Evolutionary conservation across 2,888 invertebrate genomes (phyloP).

Genomic region (Hyposoter didymator): DNA sequence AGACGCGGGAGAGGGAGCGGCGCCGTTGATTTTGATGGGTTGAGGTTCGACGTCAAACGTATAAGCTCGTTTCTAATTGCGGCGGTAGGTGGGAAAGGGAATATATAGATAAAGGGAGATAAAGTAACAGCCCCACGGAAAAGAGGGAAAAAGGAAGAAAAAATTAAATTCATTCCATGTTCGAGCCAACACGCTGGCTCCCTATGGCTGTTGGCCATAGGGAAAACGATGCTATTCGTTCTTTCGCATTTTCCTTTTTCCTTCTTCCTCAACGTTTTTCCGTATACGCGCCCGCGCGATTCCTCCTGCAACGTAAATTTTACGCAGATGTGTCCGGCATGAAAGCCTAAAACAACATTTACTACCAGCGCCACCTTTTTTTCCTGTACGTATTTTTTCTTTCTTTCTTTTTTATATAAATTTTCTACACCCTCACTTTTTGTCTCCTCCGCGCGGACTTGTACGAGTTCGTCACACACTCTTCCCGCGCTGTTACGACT

Average conservation of each 20-base stretch:
- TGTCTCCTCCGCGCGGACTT: slow-evolving; percentile 17
- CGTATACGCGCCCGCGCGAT: slow-evolving; percentile 41
- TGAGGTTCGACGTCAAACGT: slow-evolving; percentile 69
- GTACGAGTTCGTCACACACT: slow-evolving; percentile 48
- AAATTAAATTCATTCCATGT: slow-evolving; percentile 69
- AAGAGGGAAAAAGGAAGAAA: slow-evolving; percentile 53
- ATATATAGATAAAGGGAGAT: slow-evolving; percentile 40
- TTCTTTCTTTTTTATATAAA: slow-evolving; percentile 21
- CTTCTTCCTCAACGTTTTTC: slow-evolving; percentile 42
- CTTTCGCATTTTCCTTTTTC: slow-evolving; percentile 34
- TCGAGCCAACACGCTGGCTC: slow-evolving; percentile 58
- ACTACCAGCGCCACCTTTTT: slow-evolving; percentile 49
- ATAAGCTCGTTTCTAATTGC: slow-evolving; percentile 72
- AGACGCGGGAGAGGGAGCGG: slow-evolving; percentile 16
- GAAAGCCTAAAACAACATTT: slow-evolving; percentile 77
- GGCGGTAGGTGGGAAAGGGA: slow-evolving; percentile 59
- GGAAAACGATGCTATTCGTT: slow-evolving; percentile 44
- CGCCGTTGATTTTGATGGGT: slow-evolving; percentile 71
- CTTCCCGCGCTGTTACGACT: slow-evolving; percentile 48
- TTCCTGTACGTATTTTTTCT: slow-evolving; percentile 4
- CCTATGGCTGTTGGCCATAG: slow-evolving; percentile 27
- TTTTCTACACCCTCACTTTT: slow-evolving; percentile 48
- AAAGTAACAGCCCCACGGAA: slow-evolving; percentile 20
- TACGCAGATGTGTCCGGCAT: slow-evolving; percentile 65
- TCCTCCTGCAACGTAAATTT: slow-evolving; percentile 57